Conservation (phyloP, 1,140 invertebrate species). For the Scaptomyza pallida region DNA sequence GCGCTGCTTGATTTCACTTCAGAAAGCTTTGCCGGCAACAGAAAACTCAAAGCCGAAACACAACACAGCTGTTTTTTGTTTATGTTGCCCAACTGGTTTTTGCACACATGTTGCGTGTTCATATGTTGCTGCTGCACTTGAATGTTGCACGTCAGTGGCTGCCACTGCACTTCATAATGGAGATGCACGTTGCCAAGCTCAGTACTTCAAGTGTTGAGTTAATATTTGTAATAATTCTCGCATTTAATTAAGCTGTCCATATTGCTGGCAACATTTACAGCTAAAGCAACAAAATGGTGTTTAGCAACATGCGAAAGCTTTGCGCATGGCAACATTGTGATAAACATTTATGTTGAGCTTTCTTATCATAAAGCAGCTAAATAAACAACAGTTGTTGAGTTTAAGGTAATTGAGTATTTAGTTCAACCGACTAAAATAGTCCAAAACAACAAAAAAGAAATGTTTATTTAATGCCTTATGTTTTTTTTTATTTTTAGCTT, state of each 20-base stretch:
- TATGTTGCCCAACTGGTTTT: conserved; percentile 74
- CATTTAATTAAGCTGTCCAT: conserved; percentile 29
- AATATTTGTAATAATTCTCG: conserved; percentile 44
- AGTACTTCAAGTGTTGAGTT: conserved; percentile 56
- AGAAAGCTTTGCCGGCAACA: conserved; percentile 74
- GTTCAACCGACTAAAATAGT: too few relatives aligned
- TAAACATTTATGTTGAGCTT: conserved; percentile 26
- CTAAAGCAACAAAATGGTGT: conserved; percentile 27
- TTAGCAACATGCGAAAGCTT: conserved; percentile 27
- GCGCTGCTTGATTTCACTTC: conserved; percentile 71
- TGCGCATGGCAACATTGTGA: conserved; percentile 7
- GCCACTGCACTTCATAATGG: conserved; percentile 46
- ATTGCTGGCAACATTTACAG: conserved; percentile 17
- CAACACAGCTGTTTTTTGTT: conserved; percentile 78
- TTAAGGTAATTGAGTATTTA: too few relatives aligned
- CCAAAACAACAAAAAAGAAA: too few relatives aligned
- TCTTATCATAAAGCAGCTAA: conserved; percentile 33
- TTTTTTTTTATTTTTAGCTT: background rate
- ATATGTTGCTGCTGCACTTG: conserved; percentile 30
- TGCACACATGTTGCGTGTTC: conserved; percentile 41
- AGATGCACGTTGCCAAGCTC: conserved; percentile 12
- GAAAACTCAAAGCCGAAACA: conserved; percentile 42
- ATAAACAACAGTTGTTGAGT: background rate
- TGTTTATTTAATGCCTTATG: background rate
- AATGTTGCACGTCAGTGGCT: conserved; percentile 47